Evolutionary conservation across 2,797 vertebrate genomes (phyloP).

Genomic region (Nothura maculosa): DNA sequence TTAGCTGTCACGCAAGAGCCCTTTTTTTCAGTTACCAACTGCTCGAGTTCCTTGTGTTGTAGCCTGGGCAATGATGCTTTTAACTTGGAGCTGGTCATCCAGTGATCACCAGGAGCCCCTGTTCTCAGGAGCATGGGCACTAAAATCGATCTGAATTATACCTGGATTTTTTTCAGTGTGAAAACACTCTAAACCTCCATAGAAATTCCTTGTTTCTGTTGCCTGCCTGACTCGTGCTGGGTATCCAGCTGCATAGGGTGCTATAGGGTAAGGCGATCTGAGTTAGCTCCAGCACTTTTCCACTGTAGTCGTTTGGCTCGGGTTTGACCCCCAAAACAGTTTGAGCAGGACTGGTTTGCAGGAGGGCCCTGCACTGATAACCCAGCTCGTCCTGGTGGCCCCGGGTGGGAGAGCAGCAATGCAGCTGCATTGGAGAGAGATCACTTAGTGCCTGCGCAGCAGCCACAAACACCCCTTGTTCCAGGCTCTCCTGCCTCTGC

Average conservation of each 20-base stretch:
- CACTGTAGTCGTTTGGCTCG: background rate
- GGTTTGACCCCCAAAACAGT: background rate
- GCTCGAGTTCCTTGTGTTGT: background rate
- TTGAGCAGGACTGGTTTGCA: fast-evolving
- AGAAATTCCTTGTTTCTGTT: background rate
- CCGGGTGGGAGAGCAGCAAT: background rate
- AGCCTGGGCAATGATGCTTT: background rate
- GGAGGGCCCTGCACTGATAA: fast-evolving
- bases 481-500: background rate
- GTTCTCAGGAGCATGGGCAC: background rate
- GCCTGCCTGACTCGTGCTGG: background rate
- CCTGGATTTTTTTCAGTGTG: background rate
- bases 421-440: fast-evolving
- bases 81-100: background rate
- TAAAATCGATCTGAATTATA: background rate
- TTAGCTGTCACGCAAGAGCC: background rate
- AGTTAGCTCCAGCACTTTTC: background rate
- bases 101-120: background rate
- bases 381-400: background rate
- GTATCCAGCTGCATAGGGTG: background rate
- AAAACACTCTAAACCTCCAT: background rate
- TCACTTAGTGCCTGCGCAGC: background rate
- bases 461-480: background rate
- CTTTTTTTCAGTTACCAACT: background rate
- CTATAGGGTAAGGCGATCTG: fast-evolving